Evolutionary conservation across 2,797 vertebrate species (phyloP), one percentile per base, ranked within the genome.

Genomic region (Pangasius larnaudii): DNA sequence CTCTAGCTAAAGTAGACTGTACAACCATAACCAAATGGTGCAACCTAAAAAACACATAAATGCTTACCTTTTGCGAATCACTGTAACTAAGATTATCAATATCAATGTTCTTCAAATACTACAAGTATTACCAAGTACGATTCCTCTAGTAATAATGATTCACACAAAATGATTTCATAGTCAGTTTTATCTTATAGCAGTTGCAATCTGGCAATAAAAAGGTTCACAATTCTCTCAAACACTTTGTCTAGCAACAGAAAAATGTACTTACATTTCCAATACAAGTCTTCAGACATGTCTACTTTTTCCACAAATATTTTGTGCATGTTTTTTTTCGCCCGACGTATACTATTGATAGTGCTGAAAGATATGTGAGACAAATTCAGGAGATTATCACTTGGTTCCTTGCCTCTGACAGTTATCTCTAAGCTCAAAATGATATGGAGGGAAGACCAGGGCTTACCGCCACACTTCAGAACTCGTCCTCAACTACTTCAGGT

Each of bases 161-260:
- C 58, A 88, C 83, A 91, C 92, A 91, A 90, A 81, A 83, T 90
- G 72, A 72, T 93, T 95, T 93, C 90, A 94, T 95, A 94, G 94
- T 95, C 92, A 84, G 86, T 96, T 96, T 96, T 96, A 95, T 95
- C 94, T 96, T 95, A 94, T 95, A 96, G 94, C 94, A 95, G 94
- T 96, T 96, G 96, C 95, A 96, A 94, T 96, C 94, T 93, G 95
- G 95, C 95, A 95, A 95, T 96, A 94, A 96, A 96, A 96, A 95
- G 93, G 94, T 92, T 95, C 94, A 96, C 95, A 95, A 95, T 94
- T 95, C 91, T 95, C 93, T 96, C 94, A 96, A 96, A 96, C 95
- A 96, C 94, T 89, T 95, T 93, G 94, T 96, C 95, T 95, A 95
- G 94, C 94, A 95, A 96, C 94, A 92, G 86, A 89, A 94, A 94